Evolutionary conservation across 2,113 vertebrate genomes (phyloP).

Genomic region (Lepisosteus osseus): DNA sequence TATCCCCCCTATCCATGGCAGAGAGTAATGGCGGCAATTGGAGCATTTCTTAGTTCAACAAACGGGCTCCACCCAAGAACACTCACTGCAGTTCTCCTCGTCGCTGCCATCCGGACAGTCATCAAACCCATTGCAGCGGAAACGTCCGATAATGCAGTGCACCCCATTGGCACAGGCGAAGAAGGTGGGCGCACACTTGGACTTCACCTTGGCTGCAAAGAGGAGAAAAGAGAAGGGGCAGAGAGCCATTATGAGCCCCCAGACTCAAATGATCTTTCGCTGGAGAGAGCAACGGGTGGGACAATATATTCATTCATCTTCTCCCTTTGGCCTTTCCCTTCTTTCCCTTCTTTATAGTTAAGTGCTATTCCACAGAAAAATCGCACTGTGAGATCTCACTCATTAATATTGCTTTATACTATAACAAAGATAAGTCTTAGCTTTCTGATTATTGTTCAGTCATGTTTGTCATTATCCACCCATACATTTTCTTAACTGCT

Average conservation of each 20-base stretch:
- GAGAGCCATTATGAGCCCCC: not conserved
- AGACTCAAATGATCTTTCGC: too few relatives aligned
- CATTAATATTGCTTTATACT: too few relatives aligned
- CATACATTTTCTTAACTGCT: too few relatives aligned
- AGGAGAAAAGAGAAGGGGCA: slow-evolving; percentile 4
- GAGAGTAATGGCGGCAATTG: not conserved
- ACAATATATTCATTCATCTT: too few relatives aligned
- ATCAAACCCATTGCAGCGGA: slow-evolving; percentile 90
- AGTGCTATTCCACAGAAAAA: too few relatives aligned
- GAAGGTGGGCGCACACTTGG: slow-evolving; percentile 87
- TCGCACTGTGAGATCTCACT: too few relatives aligned
- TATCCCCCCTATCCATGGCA: slow-evolving; percentile 5
- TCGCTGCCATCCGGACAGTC: slow-evolving; percentile 95
- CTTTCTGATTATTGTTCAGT: too few relatives aligned
- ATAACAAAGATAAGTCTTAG: too few relatives aligned
- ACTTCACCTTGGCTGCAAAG: slow-evolving; percentile 80
- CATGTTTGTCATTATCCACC: too few relatives aligned
- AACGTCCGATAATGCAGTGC: slow-evolving; percentile 96
- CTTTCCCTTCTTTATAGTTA: too few relatives aligned
- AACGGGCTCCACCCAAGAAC: not conserved
- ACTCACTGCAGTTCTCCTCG: slow-evolving; percentile 98
- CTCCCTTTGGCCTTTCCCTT: too few relatives aligned
- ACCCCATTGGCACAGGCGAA: slow-evolving; percentile 88
- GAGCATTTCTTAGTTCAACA: not conserved
- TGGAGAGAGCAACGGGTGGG: too few relatives aligned